Conservation (phyloP, 2,113 vertebrate species). For the Tichodroma muraria region DNA sequence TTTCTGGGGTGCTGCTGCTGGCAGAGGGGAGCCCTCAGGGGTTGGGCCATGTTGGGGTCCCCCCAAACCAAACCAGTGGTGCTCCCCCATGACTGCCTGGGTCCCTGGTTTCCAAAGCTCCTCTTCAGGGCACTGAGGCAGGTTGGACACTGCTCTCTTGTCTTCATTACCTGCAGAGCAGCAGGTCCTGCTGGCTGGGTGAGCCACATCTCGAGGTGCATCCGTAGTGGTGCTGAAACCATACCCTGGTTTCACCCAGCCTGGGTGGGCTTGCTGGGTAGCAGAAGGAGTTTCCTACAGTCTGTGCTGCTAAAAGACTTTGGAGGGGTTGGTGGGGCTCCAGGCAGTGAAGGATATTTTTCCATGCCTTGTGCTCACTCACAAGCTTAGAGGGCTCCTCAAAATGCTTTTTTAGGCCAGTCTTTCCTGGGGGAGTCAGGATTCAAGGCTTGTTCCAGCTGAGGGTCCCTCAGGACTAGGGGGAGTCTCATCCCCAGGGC, state of each 20-base stretch:
- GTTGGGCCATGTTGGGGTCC: rapidly evolving
- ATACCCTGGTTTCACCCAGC: background rate
- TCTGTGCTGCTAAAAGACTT: background rate
- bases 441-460: background rate
- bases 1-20: background rate
- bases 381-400: rapidly evolving
- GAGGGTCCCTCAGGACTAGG: background rate
- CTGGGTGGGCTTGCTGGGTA: background rate
- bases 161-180: background rate
- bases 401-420: background rate
- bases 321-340: background rate
- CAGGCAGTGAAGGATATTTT: background rate
- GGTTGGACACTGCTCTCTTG: background rate
- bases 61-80: background rate
- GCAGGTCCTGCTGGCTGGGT: background rate
- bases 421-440: background rate
- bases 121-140: background rate
- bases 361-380: background rate
- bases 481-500: background rate
- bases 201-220: too few species aligned
- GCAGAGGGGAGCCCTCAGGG: background rate
- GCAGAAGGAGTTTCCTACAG: background rate
- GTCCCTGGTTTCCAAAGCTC: background rate
- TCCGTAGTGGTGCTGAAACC: too few species aligned
- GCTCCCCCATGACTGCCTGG: background rate